Base-by-base conservation (phyloP, 2,888 invertebrate species). In the Clanis bilineata region DNA sequence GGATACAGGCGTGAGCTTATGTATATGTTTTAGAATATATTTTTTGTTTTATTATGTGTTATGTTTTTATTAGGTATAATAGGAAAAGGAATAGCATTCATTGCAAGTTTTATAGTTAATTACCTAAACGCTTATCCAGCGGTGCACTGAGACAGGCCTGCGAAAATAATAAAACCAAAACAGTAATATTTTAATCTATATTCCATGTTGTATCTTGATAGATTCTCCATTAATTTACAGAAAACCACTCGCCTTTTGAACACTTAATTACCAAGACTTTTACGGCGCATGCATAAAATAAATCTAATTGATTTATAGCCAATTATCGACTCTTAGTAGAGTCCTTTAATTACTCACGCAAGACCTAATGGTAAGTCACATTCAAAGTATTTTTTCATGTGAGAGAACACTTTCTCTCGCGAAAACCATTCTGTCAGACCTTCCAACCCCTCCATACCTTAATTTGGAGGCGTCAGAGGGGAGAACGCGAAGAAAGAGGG, bases 371-470 rank as follows among this genome's bases (percentile, higher is more conserved):
- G 23, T 10, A 28, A 28, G 18, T 28, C 28, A 9, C 51, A 32
- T 10, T 51, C 32, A 32, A 51, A 32, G 28, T 51, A 51, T 21
- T 51, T 32, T 47, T 51, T 28, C 51, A 32, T 32, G 51, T 18
- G 32, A 51, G 32, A 51, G 51, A 51, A 51, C 51, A 51, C 51
- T 51, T 51, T 51, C 51, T 32, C 51, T 51, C 5, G 1, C 21
- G 51, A 51, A 51, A 51, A 51, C 28, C n/a, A 32, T 32, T 51
- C 32, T 51, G 18, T 4, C 28, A 10, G 51, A 18, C 28, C 51
- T 32, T 51, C 39, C 56, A 23, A 23, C 56, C 32, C 32, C 32
- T 28, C 43, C 7, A n/a, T 36, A 21, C 15, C 15, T 44, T 36
- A 54, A 36, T 44, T 21, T 7, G 28, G 15, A 18, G 57, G 21